Conservation (phyloP, 2,797 vertebrate species). For the Distichodus sexfasciatus region DNA sequence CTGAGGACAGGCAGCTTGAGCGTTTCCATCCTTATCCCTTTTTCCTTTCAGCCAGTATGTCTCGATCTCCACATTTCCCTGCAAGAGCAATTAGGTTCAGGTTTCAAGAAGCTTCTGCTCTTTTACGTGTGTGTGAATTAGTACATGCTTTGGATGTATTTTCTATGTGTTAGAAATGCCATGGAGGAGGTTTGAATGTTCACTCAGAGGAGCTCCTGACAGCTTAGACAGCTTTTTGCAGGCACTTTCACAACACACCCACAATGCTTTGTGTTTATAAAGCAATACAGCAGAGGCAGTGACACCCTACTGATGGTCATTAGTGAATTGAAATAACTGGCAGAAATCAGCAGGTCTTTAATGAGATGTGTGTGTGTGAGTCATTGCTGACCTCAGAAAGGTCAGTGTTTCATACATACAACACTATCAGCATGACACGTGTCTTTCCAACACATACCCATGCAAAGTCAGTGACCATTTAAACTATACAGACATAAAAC, state of each 20-base stretch:
- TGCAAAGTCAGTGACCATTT: neutral
- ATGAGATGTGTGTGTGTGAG: neutral
- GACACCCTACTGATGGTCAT: neutral
- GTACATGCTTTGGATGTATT: too few relatives aligned
- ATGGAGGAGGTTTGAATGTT: too few relatives aligned
- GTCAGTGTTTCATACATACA: neutral
- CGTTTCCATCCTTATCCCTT: constrained; percentile 73
- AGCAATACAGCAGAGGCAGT: neutral
- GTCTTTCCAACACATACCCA: neutral
- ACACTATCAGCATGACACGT: neutral
- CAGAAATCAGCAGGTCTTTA: neutral
- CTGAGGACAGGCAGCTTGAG: constrained; percentile 73
- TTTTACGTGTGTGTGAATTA: neutral
- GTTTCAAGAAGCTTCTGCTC: too few relatives aligned
- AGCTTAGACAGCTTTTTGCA: too few relatives aligned
- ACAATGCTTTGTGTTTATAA: neutral
- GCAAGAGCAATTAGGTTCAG: neutral
- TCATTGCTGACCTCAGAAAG: neutral
- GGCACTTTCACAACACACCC: too few relatives aligned
- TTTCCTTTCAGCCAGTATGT: constrained; percentile 77
- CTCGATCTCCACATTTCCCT: constrained; percentile 78
- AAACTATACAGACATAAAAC: neutral
- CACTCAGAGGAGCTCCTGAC: too few relatives aligned
- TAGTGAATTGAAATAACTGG: neutral
- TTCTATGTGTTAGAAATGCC: neutral